Conservation (phyloP, 2,113 vertebrate species). For the Tachuris rubrigastra region DNA sequence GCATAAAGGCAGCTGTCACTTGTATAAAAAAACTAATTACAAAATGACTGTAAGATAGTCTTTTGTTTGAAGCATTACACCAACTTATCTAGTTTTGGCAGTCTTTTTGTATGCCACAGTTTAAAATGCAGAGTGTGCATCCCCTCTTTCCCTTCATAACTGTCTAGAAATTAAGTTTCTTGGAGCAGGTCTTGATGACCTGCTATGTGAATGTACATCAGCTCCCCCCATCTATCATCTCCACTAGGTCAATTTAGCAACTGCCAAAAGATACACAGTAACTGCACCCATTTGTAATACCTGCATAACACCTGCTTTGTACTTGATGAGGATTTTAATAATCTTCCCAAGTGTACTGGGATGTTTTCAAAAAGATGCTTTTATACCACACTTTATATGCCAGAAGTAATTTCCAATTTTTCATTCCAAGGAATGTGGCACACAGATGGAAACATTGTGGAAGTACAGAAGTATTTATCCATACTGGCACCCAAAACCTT, state of each 20-base stretch:
- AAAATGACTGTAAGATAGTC: background rate
- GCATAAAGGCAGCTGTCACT: constrained; percentile 25
- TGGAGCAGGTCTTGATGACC: background rate
- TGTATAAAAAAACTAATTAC: constrained; percentile 12
- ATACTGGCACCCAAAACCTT: background rate
- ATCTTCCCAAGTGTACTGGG: background rate
- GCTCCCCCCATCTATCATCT: fast-evolving
- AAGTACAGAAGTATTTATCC: background rate
- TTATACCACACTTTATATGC: background rate
- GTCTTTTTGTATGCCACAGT: background rate
- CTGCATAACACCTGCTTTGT: background rate
- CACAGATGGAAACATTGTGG: background rate
- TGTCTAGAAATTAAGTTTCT: background rate
- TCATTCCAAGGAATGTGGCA: background rate
- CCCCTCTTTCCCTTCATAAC: background rate
- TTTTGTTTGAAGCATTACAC: constrained; percentile 11
- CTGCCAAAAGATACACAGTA: background rate
- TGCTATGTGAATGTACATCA: background rate
- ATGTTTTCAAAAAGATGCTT: background rate
- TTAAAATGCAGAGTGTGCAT: background rate
- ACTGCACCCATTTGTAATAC: background rate
- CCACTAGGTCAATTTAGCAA: background rate
- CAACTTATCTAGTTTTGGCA: background rate
- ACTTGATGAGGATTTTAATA: background rate
- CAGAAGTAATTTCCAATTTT: background rate